Evolutionary conservation across 2,797 vertebrate genomes (phyloP), one percentile per base, ranked within the genome.

Genomic region (Heliangelus exortis): DNA sequence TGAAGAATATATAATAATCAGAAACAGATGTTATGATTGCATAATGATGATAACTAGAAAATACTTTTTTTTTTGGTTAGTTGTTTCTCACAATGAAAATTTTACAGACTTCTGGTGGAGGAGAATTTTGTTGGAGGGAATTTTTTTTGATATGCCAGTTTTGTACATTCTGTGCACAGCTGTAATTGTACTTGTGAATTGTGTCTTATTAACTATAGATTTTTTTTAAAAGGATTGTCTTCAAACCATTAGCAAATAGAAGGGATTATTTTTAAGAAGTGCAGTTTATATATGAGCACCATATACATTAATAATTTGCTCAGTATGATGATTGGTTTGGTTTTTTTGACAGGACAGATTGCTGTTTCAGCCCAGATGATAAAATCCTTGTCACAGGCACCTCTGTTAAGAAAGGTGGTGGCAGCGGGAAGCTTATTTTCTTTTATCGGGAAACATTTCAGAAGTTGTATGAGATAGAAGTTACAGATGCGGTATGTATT

Each of bases 321-420:
- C 6, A 29, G 3, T 66, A 6, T 87, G 9, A 55, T 80, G 2
- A 19, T 68, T 80, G 2, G 17, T 68, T 79, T 95, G 12, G 91
- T 92, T 96, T 90, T 76, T 69, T 91, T 74, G 33, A 84, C 96
- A 99, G 99, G 99, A 99, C 99, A 1, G 99, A 99, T 94, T 99
- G 99, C 97, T 99, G 99, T 93, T 99, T 99, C 82, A 99, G 99
- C 92, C 99, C 99, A 6, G 99, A 99, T 55, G 99, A 99, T 97
- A 99, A 98, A 95, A 98, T 99, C 63, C 68, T 99, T 18, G 97
- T 99, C 63, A 99, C 99, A 1, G 99, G 99, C n/a, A 99, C 98
- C 4, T 99, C 99, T 4, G 98, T 99, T 91, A 99, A 98, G 96
- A 99, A 98, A 94, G 98, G 99, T 21, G 97, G 98, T 89, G 99